Evolutionary conservation across 1,140 invertebrate species (phyloP).

Genomic region (Diabrotica virgifera): DNA sequence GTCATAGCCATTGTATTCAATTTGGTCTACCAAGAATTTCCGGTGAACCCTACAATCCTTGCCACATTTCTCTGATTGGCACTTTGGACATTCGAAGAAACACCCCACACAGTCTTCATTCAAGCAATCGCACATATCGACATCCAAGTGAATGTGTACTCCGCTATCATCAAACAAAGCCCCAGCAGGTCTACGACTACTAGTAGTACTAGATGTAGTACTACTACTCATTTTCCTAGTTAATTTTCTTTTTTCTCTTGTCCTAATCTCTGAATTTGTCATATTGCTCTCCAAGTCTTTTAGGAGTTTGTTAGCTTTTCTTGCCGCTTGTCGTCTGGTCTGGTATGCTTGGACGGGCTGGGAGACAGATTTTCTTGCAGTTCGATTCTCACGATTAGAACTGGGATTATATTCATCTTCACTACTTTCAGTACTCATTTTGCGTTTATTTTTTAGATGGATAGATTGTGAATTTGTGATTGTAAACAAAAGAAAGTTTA

Average conservation of each 20-base stretch:
- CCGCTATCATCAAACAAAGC: slow-evolving; percentile 44
- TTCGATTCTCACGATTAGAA: slow-evolving; percentile 21
- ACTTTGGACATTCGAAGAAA: slow-evolving; percentile 76
- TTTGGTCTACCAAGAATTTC: slow-evolving; percentile 43
- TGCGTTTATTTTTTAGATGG: slow-evolving; percentile 5
- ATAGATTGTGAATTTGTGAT: slow-evolving; percentile 6
- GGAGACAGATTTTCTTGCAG: slow-evolving; percentile 33
- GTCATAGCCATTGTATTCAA: slow-evolving; percentile 46
- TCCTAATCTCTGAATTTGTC: slow-evolving; percentile 44
- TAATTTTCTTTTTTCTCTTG: slow-evolving; percentile 41
- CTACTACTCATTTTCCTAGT: slow-evolving; percentile 32
- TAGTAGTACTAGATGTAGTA: slow-evolving; percentile 14
- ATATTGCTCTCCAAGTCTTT: slow-evolving; percentile 34
- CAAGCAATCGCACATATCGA: slow-evolving; percentile 78
- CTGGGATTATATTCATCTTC: slow-evolving; percentile 31
- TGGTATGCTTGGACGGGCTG: slow-evolving; percentile 17
- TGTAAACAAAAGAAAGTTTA: too few species aligned
- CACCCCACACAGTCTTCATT: slow-evolving; percentile 69
- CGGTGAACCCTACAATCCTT: slow-evolving; percentile 44
- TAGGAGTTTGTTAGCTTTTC: slow-evolving; percentile 28
- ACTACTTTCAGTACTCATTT: slow-evolving; percentile 28
- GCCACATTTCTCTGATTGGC: slow-evolving; percentile 48
- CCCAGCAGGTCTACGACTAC: slow-evolving; percentile 31
- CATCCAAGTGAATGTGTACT: slow-evolving; percentile 50
- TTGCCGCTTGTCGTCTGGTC: slow-evolving; percentile 29